These are phyloP conservation scores for Xiphorhynchus erythropygius DNA, from an alignment of 2,797 vertebrate species.

Conservation along the genomic window DNA sequence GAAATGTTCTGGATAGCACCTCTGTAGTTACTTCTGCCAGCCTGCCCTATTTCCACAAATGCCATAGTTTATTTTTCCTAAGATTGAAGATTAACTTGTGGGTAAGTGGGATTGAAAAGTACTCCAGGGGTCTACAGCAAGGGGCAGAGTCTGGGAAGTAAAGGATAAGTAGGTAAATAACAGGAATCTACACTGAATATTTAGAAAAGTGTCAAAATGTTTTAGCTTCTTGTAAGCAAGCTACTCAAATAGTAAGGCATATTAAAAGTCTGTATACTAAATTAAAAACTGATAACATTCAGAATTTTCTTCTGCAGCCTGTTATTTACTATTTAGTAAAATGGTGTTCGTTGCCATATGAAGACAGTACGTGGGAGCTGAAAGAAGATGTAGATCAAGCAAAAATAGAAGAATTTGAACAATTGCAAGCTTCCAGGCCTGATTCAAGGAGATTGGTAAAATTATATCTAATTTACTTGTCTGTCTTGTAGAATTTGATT, in stretches of 20 bases:
- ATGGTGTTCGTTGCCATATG: conserved; percentile 98
- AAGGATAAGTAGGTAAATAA: not conserved
- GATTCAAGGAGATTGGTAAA: conserved; percentile 90
- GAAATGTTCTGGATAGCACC: not conserved
- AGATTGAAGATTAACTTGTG: not conserved
- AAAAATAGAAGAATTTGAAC: conserved; percentile 99
- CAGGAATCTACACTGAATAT: not conserved
- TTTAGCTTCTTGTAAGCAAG: not conserved
- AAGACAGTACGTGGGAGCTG: conserved; percentile 99
- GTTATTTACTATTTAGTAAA: conserved; percentile 99
- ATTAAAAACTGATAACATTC: conserved; percentile 66
- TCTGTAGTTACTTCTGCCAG: not conserved
- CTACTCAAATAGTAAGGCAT: not conserved
- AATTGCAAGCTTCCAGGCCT: conserved; percentile 90
- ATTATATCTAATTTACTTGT: conserved; percentile 33
- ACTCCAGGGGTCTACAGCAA: not conserved
- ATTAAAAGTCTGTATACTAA: conserved; percentile 27
- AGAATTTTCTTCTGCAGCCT: conserved; percentile 83
- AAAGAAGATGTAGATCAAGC: conserved; percentile 97
- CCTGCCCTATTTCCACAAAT: not conserved
- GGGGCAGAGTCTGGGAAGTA: not conserved
- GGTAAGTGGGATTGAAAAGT: not conserved
- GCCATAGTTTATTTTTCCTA: not conserved
- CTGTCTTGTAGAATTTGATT: conserved; percentile 1
- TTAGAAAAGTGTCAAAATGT: not conserved